Evolutionary conservation across 2,888 invertebrate species (phyloP).

Genomic region (Cheiracanthium punctorium): DNA sequence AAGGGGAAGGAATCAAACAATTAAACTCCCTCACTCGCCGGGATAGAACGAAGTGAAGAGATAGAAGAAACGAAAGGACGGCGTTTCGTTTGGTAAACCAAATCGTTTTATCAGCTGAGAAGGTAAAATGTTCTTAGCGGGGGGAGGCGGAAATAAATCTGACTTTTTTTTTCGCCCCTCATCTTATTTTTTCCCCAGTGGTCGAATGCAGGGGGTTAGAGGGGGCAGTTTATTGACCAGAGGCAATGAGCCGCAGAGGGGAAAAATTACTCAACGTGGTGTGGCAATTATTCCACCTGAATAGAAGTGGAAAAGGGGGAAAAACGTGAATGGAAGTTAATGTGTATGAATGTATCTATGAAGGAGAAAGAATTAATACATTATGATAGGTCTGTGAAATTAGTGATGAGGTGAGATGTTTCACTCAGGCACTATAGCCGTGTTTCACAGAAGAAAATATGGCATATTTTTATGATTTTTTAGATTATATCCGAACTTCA

Average conservation of each 20-base stretch:
- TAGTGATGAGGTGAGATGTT: too few relatives aligned
- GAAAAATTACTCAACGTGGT: constrained; percentile 38
- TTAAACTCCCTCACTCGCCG: constrained; percentile 17
- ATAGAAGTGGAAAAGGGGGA: background rate
- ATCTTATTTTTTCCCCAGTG: background rate
- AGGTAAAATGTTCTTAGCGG: constrained; percentile 45
- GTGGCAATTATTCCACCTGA: constrained; percentile 29
- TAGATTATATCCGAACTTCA: too few relatives aligned
- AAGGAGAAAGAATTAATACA: background rate
- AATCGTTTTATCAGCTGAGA: constrained; percentile 52
- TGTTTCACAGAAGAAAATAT: too few relatives aligned
- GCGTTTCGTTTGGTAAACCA: constrained; percentile 53
- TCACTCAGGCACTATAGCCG: too few relatives aligned
- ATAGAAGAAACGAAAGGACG: background rate
- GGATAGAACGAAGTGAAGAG: background rate
- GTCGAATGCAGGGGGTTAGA: background rate
- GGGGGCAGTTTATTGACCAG: constrained; percentile 50
- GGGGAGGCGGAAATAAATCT: constrained; percentile 36
- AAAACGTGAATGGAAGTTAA: background rate
- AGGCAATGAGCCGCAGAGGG: constrained; percentile 54
- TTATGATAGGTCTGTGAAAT: background rate
- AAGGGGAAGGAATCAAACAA: constrained; percentile 20
- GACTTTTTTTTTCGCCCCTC: constrained; percentile 27
- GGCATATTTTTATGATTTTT: too few relatives aligned
- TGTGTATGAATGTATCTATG: background rate